A percentile compares a stretch with the other conserved stretches of the same genome.
Evolutionary conservation across 2,113 vertebrate genomes (phyloP).

Genomic region (Procavia capensis): DNA sequence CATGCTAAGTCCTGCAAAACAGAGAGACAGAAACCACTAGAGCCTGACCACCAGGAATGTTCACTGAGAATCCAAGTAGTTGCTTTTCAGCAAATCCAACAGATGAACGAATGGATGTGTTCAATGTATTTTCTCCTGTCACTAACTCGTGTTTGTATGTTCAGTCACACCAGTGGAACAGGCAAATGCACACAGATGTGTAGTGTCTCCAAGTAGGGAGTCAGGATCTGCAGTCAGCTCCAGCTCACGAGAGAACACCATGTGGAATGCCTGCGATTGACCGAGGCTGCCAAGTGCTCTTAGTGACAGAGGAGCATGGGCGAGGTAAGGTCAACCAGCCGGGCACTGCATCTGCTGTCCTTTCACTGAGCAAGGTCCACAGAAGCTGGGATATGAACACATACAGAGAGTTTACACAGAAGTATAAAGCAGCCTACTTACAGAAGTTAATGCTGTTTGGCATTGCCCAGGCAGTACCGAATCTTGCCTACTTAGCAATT

Average conservation of each 20-base stretch:
- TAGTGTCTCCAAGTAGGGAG: background rate
- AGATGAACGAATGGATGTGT: background rate
- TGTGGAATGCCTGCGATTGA: background rate
- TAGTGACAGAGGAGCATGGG: background rate
- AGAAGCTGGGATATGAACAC: background rate
- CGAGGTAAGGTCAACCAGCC: background rate
- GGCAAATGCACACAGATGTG: background rate
- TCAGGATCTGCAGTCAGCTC: background rate
- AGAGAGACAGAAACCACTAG: background rate
- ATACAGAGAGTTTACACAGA: background rate
- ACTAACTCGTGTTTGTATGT: background rate
- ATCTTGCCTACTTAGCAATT: background rate
- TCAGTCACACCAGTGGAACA: background rate
- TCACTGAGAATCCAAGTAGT: background rate
- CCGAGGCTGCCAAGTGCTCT: background rate
- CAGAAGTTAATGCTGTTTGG: background rate
- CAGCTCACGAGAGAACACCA: background rate
- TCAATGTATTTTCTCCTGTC: background rate
- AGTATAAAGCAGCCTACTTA: background rate
- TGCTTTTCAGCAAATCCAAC: slow-evolving; percentile 27
- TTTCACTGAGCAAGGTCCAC: background rate
- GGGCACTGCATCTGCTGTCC: background rate
- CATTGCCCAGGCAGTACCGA: background rate
- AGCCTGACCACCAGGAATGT: background rate
- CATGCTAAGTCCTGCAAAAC: slow-evolving; percentile 38